These are phyloP conservation scores for Ptilorrhoa leucosticta DNA, from an alignment of 2,113 vertebrate species.

Conservation along the genomic window DNA sequence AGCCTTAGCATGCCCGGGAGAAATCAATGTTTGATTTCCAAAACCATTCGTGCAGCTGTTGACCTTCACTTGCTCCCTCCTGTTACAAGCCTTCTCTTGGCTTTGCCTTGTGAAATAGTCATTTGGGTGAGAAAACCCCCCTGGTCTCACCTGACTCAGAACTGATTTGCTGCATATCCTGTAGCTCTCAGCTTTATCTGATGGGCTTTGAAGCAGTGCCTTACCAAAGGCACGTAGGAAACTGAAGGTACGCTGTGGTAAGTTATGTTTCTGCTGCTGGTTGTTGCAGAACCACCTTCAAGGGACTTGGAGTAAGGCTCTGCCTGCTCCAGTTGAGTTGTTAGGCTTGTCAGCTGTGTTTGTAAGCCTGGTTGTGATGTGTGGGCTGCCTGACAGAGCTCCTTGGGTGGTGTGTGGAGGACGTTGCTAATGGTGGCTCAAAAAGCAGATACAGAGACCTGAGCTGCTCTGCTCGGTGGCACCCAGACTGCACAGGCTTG, in stretches of 20 bases:
- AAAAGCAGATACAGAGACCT: not conserved
- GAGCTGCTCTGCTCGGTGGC: not conserved
- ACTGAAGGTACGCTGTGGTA: accelerated
- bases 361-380: not conserved
- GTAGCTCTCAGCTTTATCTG: not conserved
- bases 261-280: not conserved
- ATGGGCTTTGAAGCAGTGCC: not conserved
- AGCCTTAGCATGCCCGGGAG: not conserved
- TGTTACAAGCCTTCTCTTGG: not conserved
- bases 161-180: not conserved
- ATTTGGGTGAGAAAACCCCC: not conserved
- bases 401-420: not conserved
- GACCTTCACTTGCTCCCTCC: not conserved
- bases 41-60: not conserved
- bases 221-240: not conserved
- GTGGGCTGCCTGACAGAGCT: not conserved
- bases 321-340: not conserved
- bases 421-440: not conserved
- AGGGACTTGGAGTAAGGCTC: not conserved
- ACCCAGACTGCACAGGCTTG: not conserved
- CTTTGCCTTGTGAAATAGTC: not conserved
- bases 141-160: not conserved
- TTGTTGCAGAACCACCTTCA: not conserved
- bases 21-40: not conserved
- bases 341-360: not conserved